Evolutionary conservation across 2,888 invertebrate species (phyloP).

Genomic region (Andrena fulva): DNA sequence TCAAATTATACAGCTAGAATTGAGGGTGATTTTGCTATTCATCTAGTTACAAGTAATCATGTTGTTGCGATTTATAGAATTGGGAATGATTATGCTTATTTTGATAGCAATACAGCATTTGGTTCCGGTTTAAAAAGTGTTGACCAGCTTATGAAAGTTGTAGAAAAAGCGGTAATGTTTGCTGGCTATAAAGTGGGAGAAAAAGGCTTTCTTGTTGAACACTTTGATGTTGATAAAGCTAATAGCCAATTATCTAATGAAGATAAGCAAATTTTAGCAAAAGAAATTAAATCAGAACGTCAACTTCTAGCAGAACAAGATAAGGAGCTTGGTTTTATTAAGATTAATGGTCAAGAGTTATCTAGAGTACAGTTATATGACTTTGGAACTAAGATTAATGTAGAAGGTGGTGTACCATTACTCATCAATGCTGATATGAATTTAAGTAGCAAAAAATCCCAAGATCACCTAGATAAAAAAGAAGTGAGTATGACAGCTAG

Average conservation of each 20-base stretch:
- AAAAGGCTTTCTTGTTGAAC: conserved; percentile 48
- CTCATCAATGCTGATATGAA: conserved; percentile 40
- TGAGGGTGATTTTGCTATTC: conserved; percentile 37
- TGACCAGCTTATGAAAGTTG: conserved; percentile 51
- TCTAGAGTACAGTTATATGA: conserved; percentile 38
- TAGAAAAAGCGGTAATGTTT: conserved; percentile 45
- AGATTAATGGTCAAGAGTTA: conserved; percentile 37
- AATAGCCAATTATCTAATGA: conserved; percentile 28
- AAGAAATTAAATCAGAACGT: conserved; percentile 52
- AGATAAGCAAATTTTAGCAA: conserved; percentile 58
- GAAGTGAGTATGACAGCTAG: conserved; percentile 55
- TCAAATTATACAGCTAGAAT: not conserved
- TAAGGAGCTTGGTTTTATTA: conserved; percentile 43
- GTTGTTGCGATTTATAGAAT: conserved; percentile 52
- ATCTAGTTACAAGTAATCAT: conserved; percentile 22
- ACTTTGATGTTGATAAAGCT: conserved; percentile 46
- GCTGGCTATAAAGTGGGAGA: conserved; percentile 42
- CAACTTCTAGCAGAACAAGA: conserved; percentile 49
- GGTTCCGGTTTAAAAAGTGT: conserved; percentile 63
- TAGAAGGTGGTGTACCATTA: conserved; percentile 32
- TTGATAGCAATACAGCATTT: conserved; percentile 61
- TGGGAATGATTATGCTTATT: conserved; percentile 61
- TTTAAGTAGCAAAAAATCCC: conserved; percentile 26
- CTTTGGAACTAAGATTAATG: conserved; percentile 33
- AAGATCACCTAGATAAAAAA: conserved; percentile 42